Percentiles rank a stretch among this genome's conserved stretches.
Evolutionary conservation across 2,113 vertebrate genomes (phyloP).

Genomic region (Copsychus sechellarum): DNA sequence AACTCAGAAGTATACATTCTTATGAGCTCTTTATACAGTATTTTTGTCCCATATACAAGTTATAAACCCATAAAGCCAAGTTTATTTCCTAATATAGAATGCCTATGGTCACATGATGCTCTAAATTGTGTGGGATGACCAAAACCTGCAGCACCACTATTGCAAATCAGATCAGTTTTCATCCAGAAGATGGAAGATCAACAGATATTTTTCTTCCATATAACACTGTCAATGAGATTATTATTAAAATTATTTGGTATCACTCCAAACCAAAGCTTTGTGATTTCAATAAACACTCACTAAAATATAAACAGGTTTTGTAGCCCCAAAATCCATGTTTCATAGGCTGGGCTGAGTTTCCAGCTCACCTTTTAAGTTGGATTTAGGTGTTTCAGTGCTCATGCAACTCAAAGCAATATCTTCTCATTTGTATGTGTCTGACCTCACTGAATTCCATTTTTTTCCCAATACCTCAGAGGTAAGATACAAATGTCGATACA

Average conservation of each 20-base stretch:
- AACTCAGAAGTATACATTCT: neutral
- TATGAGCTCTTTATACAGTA: neutral
- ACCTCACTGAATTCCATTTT: slow-evolving; percentile 66
- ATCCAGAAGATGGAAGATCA: slow-evolving; percentile 2
- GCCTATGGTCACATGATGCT: neutral
- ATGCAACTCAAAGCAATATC: slow-evolving; percentile 53
- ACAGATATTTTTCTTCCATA: neutral
- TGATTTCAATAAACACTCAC: slow-evolving; percentile 9
- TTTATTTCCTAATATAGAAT: neutral
- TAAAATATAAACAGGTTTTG: neutral
- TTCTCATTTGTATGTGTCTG: slow-evolving; percentile 66
- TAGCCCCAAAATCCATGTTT: neutral
- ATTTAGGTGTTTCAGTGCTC: slow-evolving; percentile 33
- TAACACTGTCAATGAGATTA: neutral
- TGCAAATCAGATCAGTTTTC: neutral
- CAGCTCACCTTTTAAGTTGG: slow-evolving; percentile 40
- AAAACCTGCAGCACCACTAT: neutral
- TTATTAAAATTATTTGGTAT: neutral
- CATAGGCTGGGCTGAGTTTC: neutral
- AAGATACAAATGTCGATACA: slow-evolving; percentile 74
- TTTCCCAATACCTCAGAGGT: slow-evolving; percentile 47
- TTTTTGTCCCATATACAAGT: neutral
- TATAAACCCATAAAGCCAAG: neutral
- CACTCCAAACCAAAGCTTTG: neutral
- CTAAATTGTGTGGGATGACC: neutral